These are phyloP conservation scores for Ornithoptera alexandrae DNA, from an alignment of 2,888 invertebrate species.

Conservation along the genomic window DNA sequence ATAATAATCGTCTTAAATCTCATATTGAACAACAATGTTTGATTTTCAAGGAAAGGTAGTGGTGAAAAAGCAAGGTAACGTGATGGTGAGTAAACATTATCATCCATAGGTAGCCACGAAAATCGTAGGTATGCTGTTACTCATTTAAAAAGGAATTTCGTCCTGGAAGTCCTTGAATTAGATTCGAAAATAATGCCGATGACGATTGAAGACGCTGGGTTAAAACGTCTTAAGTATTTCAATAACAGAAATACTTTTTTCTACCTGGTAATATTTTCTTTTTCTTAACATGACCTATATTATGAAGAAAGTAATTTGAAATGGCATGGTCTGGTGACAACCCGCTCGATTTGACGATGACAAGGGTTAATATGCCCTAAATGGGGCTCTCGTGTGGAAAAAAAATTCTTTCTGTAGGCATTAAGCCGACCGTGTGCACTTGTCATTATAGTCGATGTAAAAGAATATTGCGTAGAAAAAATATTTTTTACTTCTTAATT, in stretches of 20 bases:
- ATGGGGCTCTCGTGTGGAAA: slow-evolving; percentile 6
- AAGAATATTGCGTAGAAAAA: background rate
- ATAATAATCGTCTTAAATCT: too few relatives aligned
- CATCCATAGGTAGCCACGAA: too few relatives aligned
- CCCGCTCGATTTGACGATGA: slow-evolving; percentile 20
- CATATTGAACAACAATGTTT: too few relatives aligned
- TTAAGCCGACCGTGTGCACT: background rate
- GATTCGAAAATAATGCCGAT: too few relatives aligned
- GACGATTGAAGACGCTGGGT: too few relatives aligned
- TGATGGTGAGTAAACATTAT: too few relatives aligned
- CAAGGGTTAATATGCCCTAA: slow-evolving; percentile 20
- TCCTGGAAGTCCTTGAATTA: too few relatives aligned
- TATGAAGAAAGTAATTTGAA: slow-evolving; percentile 5
- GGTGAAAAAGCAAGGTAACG: too few relatives aligned
- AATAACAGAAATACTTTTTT: background rate
- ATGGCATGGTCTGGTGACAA: slow-evolving; percentile 2
- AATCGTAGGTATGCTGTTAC: too few relatives aligned
- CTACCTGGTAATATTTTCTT: background rate
- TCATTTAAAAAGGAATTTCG: too few relatives aligned
- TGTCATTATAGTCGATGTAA: background rate
- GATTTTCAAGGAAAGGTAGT: too few relatives aligned
- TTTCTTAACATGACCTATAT: background rate
- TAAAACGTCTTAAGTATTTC: too few relatives aligned
- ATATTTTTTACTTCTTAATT: background rate
- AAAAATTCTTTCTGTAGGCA: background rate